Percentiles rank a stretch among this genome's conserved stretches.
Conservation (phyloP, 2,113 vertebrate genomes). For the Polyodon spathula region DNA sequence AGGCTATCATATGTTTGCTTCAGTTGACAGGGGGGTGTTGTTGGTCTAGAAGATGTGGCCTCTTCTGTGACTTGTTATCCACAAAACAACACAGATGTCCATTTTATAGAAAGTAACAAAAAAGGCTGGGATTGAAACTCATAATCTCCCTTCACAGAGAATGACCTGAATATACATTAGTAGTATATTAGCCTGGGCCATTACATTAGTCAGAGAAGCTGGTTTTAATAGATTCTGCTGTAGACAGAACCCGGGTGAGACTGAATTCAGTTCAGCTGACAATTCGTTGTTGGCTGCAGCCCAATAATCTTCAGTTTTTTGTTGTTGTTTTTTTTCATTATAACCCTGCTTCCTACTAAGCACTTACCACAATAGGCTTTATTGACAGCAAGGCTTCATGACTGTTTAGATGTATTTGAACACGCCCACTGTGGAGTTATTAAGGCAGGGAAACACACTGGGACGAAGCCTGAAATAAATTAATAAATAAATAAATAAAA, state of each 20-base stretch:
- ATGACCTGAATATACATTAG: background rate
- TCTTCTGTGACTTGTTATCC: background rate
- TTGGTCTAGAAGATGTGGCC: background rate
- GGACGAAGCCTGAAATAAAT: background rate
- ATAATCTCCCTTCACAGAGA: background rate
- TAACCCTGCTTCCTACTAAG: constrained; percentile 10
- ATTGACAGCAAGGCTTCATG: constrained; percentile 4
- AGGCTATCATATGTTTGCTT: background rate
- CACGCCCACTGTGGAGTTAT: constrained; percentile 5
- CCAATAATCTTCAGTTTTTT: constrained; percentile 10
- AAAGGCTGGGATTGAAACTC: too few species aligned
- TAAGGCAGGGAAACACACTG: background rate
- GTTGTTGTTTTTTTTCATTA: background rate
- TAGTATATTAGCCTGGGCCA: background rate
- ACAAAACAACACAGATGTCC: background rate
- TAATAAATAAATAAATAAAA: background rate
- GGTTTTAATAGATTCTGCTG: background rate
- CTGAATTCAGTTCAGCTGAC: background rate
- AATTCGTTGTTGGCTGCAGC: background rate
- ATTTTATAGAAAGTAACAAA: too few species aligned
- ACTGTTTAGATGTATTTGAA: constrained; percentile 5
- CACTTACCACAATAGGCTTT: background rate
- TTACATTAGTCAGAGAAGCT: background rate
- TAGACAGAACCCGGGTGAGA: background rate
- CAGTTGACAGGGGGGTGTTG: background rate